These are phyloP conservation scores for Cancer borealis DNA, from an alignment of 2,888 invertebrate species.

Conservation along the genomic window DNA sequence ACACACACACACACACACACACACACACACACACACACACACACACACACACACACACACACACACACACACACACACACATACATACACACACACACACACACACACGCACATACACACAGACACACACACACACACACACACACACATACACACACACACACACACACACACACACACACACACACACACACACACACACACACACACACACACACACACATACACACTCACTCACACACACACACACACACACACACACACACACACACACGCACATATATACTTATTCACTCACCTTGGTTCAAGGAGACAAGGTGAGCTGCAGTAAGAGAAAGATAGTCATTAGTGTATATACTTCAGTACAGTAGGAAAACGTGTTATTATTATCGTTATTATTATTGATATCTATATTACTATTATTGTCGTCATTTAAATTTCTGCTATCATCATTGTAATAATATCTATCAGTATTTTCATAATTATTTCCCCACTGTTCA, in stretches of 20 bases:
- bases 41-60: too few relatives aligned
- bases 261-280: neutral
- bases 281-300: neutral
- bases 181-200: neutral
- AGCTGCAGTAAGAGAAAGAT: neutral
- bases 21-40: too few relatives aligned
- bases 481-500: neutral
- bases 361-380: neutral
- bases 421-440: too few relatives aligned
- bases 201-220: neutral
- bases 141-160: neutral
- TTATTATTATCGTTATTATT: too few relatives aligned
- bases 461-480: too few relatives aligned
- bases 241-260: neutral
- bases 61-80: too few relatives aligned
- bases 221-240: neutral
- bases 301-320: conserved; percentile 9
- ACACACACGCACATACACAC: neutral
- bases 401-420: too few relatives aligned
- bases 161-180: conserved; percentile 11
- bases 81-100: neutral
- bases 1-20: too few relatives aligned
- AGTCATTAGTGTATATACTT: neutral
- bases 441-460: too few relatives aligned
- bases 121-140: neutral